A percentile compares a stretch with the other conserved stretches of the same genome.
These are phyloP conservation scores for Drosophila bocqueti DNA, from an alignment of 1,140 invertebrate species.

Conservation along the genomic window DNA sequence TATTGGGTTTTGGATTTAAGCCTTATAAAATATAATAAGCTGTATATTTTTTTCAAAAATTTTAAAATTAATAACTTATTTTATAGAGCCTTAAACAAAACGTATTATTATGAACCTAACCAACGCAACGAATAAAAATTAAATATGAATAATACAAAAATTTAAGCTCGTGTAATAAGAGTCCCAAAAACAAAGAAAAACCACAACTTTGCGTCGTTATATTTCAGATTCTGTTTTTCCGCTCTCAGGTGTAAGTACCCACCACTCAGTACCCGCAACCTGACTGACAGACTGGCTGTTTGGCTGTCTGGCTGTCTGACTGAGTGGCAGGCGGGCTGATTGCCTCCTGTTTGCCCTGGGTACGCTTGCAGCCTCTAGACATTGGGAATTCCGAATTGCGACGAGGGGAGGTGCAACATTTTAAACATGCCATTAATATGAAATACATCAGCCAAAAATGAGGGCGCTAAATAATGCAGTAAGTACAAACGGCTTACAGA, in stretches of 20 bases:
- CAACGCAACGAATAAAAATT: neutral
- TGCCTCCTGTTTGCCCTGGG: constrained; percentile 51
- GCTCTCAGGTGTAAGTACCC: constrained; percentile 1
- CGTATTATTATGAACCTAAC: too few relatives aligned
- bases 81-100: neutral
- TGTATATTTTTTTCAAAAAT: too few relatives aligned
- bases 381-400: constrained; percentile 20
- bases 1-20: too few relatives aligned
- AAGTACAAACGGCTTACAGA: constrained; percentile 32
- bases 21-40: too few relatives aligned
- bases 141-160: neutral
- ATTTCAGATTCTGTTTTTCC: neutral
- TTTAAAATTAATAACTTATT: neutral
- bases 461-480: constrained; percentile 64
- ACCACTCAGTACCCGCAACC: constrained; percentile 2
- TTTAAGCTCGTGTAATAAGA: too few relatives aligned
- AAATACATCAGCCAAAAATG: constrained; percentile 52
- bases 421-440: constrained; percentile 77
- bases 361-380: constrained; percentile 38
- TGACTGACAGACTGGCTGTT: constrained; percentile 37
- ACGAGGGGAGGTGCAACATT: constrained; percentile 50
- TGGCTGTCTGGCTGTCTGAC: constrained; percentile 46
- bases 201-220: too few relatives aligned
- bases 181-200: neutral
- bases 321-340: constrained; percentile 41